Percentiles rank a stretch among this genome's conserved stretches.
These are phyloP conservation scores for Galeruca laticollis DNA, from an alignment of 2,888 invertebrate species.

Conservation along the genomic window DNA sequence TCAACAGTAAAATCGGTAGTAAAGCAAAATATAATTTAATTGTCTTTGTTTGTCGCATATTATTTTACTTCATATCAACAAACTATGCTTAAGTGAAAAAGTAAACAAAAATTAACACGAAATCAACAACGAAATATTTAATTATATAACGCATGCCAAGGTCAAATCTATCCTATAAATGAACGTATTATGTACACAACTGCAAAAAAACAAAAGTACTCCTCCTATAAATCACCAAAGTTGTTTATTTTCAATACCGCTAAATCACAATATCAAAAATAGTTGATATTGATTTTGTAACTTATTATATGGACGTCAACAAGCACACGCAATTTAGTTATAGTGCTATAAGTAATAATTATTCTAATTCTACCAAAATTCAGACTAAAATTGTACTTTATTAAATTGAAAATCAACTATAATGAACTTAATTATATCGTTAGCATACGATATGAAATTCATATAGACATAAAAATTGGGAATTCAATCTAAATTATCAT, in stretches of 20 bases:
- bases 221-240: background rate
- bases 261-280: background rate
- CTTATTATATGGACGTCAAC: background rate
- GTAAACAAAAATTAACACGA: constrained; percentile 35
- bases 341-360: background rate
- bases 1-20: background rate
- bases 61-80: constrained; percentile 25
- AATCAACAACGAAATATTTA: constrained; percentile 35
- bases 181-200: constrained; percentile 20
- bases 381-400: too few relatives aligned
- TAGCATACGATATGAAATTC: too few relatives aligned
- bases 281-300: background rate
- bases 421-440: too few relatives aligned
- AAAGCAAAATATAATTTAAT: background rate
- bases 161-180: constrained; percentile 19
- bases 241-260: background rate
- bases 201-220: constrained; percentile 6
- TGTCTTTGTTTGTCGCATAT: background rate
- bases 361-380: too few relatives aligned
- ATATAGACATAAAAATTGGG: too few relatives aligned
- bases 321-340: background rate
- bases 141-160: constrained; percentile 28
- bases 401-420: too few relatives aligned
- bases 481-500: too few relatives aligned
- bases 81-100: constrained; percentile 28